These are phyloP conservation scores for Rhopalosiphum maidis DNA, from an alignment of 1,140 invertebrate species.

Conservation along the genomic window DNA sequence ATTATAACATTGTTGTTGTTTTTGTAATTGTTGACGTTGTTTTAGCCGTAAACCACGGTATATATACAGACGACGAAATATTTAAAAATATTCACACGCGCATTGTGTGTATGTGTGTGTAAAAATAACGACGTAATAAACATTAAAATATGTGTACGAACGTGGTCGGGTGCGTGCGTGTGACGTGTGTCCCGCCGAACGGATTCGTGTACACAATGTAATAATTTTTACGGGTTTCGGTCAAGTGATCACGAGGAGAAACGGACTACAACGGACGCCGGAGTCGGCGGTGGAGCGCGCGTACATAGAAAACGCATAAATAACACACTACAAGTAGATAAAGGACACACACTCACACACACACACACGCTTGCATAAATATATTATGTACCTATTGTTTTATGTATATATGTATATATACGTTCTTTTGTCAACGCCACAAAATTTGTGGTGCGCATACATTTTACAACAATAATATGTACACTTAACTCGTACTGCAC, in stretches of 20 bases:
- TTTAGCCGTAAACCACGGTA: neutral
- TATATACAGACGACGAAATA: neutral
- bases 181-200: neutral
- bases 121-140: slow-evolving; percentile 29
- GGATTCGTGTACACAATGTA: slow-evolving; percentile 11
- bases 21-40: neutral
- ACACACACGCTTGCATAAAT: no score
- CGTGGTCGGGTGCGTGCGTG: neutral
- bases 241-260: slow-evolving; percentile 49
- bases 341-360: slow-evolving; percentile 7
- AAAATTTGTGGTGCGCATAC: neutral
- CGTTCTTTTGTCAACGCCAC: slow-evolving; percentile 35
- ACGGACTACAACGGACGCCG: neutral
- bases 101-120: neutral
- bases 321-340: slow-evolving; percentile 38
- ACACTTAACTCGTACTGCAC: neutral
- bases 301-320: slow-evolving; percentile 10
- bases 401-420: neutral
- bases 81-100: slow-evolving; percentile 41
- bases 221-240: slow-evolving; percentile 40
- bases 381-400: neutral
- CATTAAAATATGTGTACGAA: neutral
- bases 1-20: neutral
- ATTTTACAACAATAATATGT: neutral
- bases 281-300: neutral